These are phyloP conservation scores for Drosophila ananassae DNA, from an alignment of 1,140 invertebrate genomes.

Conservation along the genomic window DNA sequence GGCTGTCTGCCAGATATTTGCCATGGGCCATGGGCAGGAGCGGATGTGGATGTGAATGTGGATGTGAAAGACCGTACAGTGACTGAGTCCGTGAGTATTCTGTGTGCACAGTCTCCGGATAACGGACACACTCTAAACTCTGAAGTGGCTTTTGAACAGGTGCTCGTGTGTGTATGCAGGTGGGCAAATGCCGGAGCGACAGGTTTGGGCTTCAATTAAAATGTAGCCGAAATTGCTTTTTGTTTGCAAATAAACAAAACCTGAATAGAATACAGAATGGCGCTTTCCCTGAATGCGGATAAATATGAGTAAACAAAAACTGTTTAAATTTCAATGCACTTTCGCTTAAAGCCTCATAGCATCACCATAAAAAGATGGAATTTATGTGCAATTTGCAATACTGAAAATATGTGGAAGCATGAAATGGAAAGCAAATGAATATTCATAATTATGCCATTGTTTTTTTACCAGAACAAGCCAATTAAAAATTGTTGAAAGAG, in stretches of 20 bases:
- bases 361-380: not conserved
- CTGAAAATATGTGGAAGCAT: not conserved
- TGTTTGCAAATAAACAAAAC: constrained; percentile 66
- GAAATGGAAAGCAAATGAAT: constrained; percentile 1
- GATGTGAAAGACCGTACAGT: constrained; percentile 13
- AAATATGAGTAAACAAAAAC: constrained; percentile 15
- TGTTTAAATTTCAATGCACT: constrained; percentile 7
- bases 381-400: not conserved
- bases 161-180: constrained; percentile 11
- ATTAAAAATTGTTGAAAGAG: not conserved
- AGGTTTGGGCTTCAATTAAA: constrained; percentile 67
- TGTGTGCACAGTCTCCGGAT: constrained; percentile 35
- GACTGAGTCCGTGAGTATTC: constrained; percentile 17
- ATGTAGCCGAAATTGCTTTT: constrained; percentile 75
- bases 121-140: constrained; percentile 26
- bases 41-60: constrained; percentile 13
- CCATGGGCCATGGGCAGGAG: constrained; percentile 8
- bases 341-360: constrained; percentile 3
- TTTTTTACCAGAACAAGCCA: not conserved
- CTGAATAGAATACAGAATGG: constrained; percentile 37
- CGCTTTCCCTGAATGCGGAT: constrained; percentile 15
- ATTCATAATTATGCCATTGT: too few relatives aligned
- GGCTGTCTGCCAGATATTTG: constrained; percentile 41
- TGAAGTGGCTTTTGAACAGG: constrained; percentile 31
- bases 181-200: constrained; percentile 12